phyloP scores from a whole-genome alignment of 2,888 invertebrate species.

The Caradrina clavipalpis region DNA sequence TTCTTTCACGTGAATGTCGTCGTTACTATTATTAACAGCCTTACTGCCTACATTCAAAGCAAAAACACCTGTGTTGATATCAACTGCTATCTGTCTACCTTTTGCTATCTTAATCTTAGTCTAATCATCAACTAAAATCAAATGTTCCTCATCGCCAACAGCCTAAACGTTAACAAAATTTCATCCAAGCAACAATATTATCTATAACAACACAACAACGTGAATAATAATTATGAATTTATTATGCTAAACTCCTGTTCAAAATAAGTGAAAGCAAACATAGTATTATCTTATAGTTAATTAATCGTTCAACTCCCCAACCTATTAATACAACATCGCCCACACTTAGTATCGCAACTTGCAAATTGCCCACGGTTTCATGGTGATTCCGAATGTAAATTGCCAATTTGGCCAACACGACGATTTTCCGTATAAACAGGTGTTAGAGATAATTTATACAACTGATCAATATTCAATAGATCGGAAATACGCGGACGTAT shows the following conservation, averaged over 20 bases:
- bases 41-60: too few relatives aligned
- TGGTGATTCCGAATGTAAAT: slow-evolving; percentile 82
- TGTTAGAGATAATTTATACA: slow-evolving; percentile 79
- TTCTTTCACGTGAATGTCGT: too few relatives aligned
- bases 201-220: slow-evolving; percentile 20
- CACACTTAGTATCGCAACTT: slow-evolving; percentile 54
- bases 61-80: neutral
- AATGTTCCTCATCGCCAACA: neutral
- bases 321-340: slow-evolving; percentile 43
- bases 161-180: neutral
- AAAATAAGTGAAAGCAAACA: slow-evolving; percentile 40
- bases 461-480: slow-evolving; percentile 78
- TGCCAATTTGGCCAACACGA: slow-evolving; percentile 80
- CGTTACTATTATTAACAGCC: neutral
- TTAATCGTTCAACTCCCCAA: slow-evolving; percentile 46
- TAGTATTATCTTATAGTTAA: slow-evolving; percentile 35
- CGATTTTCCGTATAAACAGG: slow-evolving; percentile 78
- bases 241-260: slow-evolving; percentile 29
- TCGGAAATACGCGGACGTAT: slow-evolving; percentile 60
- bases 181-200: slow-evolving; percentile 2
- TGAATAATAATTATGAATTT: slow-evolving; percentile 26
- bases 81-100: neutral
- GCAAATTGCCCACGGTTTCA: slow-evolving; percentile 67
- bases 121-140: neutral
- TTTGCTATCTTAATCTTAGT: neutral